Percentiles rank a stretch among this genome's conserved stretches.
phyloP scores from a whole-genome alignment of 2,113 vertebrate species.

The Archocentrus centrarchus region DNA sequence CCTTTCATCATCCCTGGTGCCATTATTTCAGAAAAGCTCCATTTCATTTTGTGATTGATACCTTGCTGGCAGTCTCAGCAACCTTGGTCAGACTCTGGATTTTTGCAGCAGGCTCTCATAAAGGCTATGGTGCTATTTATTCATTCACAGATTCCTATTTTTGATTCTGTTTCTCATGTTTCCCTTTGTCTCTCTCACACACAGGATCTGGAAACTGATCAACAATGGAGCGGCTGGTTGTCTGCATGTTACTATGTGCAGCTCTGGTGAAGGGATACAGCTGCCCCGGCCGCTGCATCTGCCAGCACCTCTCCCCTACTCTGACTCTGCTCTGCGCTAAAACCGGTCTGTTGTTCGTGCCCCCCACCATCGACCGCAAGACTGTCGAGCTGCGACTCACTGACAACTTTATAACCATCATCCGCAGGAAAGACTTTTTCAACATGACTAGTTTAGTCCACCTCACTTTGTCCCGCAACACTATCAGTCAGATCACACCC shows the following conservation, averaged over 20 bases:
- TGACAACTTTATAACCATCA: constrained; percentile 93
- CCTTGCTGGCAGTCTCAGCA: constrained; percentile 58
- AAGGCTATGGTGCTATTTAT: constrained; percentile 51
- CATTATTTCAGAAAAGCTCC: constrained; percentile 72
- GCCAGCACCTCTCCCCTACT: constrained; percentile 92
- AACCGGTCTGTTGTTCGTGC: constrained; percentile 92
- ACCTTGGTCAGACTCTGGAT: constrained; percentile 51
- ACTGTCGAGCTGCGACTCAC: constrained; percentile 94
- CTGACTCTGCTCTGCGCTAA: constrained; percentile 95
- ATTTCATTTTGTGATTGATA: constrained; percentile 76
- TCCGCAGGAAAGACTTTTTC: constrained; percentile 90
- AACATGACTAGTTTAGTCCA: constrained; percentile 98
- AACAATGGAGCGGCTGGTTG: constrained; percentile 88
- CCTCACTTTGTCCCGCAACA: constrained; percentile 94
- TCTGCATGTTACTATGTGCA: constrained; percentile 87
- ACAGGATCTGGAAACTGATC: constrained; percentile 76
- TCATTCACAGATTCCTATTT: constrained; percentile 49
- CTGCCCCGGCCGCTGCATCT: constrained; percentile 92
- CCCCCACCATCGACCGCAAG: constrained; percentile 89
- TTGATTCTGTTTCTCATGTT: constrained; percentile 29
- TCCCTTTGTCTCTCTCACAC: constrained; percentile 46
- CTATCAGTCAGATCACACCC: constrained; percentile 90
- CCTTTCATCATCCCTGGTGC: constrained; percentile 74
- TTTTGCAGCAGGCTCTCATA: constrained; percentile 57
- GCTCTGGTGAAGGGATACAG: constrained; percentile 84